A percentile compares a stretch with the other conserved stretches of the same genome.
These are phyloP conservation scores for Orycteropus afer DNA, from an alignment of 2,113 vertebrate species.

Conservation along the genomic window DNA sequence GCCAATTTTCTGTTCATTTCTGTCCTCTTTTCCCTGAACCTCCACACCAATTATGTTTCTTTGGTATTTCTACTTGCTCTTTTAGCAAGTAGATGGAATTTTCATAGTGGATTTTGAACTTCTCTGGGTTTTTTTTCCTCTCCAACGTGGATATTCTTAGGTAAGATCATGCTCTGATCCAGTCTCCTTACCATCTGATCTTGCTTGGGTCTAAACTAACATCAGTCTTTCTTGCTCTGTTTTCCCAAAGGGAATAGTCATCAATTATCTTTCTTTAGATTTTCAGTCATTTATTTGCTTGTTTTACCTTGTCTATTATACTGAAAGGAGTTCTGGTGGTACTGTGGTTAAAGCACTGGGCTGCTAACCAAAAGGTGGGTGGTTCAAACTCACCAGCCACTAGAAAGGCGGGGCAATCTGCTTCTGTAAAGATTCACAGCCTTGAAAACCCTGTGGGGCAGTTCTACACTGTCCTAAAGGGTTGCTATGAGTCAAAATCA, in stretches of 20 bases:
- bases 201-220: background rate
- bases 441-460: too few relatives aligned
- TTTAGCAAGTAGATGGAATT: background rate
- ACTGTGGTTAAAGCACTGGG: too few relatives aligned
- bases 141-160: background rate
- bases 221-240: background rate
- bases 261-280: background rate
- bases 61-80: background rate
- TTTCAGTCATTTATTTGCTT: background rate
- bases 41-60: background rate
- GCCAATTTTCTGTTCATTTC: background rate
- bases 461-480: too few relatives aligned
- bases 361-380: too few relatives aligned
- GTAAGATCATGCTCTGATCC: background rate
- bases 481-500: too few relatives aligned
- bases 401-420: too few relatives aligned
- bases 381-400: too few relatives aligned
- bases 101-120: background rate
- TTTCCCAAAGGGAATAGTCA: background rate
- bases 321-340: too few relatives aligned
- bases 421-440: too few relatives aligned
- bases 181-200: background rate
- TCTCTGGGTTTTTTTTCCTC: background rate
- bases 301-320: background rate
- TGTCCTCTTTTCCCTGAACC: background rate